phyloP scores from a whole-genome alignment of 2,888 invertebrate genomes.

The Agelastica alni region DNA sequence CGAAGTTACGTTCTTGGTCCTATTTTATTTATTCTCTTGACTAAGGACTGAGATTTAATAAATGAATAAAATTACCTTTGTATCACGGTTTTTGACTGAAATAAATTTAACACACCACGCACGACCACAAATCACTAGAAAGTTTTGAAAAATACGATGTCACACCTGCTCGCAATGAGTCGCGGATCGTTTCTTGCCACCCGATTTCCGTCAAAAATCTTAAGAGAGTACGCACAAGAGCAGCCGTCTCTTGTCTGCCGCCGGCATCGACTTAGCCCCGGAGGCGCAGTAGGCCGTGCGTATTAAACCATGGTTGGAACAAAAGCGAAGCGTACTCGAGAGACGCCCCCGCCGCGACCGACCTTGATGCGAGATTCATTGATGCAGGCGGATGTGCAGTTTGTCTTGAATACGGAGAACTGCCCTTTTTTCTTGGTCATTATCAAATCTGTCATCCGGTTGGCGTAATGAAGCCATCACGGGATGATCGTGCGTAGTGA shows the following conservation, averaged over 20 bases:
- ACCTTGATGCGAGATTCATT: constrained; percentile 38
- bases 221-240: constrained; percentile 1
- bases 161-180: background rate
- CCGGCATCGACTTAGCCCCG: constrained; percentile 9
- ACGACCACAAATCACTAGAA: no score
- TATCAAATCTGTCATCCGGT: background rate
- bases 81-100: no score
- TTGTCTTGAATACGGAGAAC: constrained; percentile 6
- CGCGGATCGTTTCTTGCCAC: background rate
- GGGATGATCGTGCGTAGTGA: background rate
- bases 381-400: constrained; percentile 30
- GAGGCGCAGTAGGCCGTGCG: constrained; percentile 19
- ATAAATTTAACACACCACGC: no score
- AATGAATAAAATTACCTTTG: no score
- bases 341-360: constrained; percentile 39
- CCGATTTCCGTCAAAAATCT: constrained; percentile 9
- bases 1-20: no score
- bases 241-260: background rate
- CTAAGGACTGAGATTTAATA: no score
- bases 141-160: background rate
- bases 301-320: constrained; percentile 14
- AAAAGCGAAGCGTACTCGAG: constrained; percentile 24
- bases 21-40: no score
- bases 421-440: background rate
- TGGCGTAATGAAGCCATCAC: background rate